Base-by-base conservation (phyloP, 2,113 vertebrate species). In the Circaetus gallicus region DNA sequence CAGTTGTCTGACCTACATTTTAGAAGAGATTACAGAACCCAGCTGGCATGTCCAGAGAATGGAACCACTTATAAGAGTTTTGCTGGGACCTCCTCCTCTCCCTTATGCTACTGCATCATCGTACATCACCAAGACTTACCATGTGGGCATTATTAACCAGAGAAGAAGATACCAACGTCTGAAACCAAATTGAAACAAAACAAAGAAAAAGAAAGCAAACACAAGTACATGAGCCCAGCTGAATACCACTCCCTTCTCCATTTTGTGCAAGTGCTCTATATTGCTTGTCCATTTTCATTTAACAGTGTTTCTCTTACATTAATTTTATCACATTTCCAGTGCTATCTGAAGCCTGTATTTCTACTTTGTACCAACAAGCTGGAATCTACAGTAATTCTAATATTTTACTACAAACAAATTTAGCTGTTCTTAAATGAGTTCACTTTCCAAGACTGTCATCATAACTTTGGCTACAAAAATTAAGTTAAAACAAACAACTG, bases 21-120 rank as follows among this genome's bases (percentile, higher is more conserved):
- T 6, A 52, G 61, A 5, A 29, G 67, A 42, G 61, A 66, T 79
- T n/a, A 94, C 49, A 65, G 67, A 86, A 67, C 17, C 63, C 80
- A 86, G 74, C 49, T 86, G 79, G 53, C 9, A 3, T 49, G 55
- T 56, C 29, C 53, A 42, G 49, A 61, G 50, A 90, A 65, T 13
- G 26, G 78, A 74, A 56, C 9, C 34, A 38, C 52, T 53, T 24
- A 1, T 0, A 56, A 16, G 34, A 82, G 88, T 55, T 81, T 31
- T 93, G 55, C 82, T 62, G 66, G 40, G 45, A 83, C 62, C 52
- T 56, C 45, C 53, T 77, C 71, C 74, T 90, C 66, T 15, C 71
- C 45, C 59, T 81, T 40, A 40, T 0, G 0, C 36, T 20, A 45
- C 19, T 32, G 29, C 62, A 45, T 28, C 2, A 0, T 47, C 0